Evolutionary conservation across 2,888 invertebrate genomes (phyloP).

Genomic region (Rotaria sp.): DNA sequence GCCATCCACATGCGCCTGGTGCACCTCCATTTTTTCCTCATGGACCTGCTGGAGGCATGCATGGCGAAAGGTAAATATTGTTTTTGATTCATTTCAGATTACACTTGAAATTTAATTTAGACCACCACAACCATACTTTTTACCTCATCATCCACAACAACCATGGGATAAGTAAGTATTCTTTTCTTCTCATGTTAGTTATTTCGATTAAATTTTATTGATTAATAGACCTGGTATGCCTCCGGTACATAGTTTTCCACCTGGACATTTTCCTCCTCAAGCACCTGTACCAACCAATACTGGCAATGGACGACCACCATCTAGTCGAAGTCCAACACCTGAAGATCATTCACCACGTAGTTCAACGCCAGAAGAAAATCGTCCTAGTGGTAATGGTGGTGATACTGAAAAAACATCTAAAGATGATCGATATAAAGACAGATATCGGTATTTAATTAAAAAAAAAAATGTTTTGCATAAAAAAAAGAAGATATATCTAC

Average conservation of each 20-base stretch:
- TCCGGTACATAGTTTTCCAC: neutral
- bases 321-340: slow-evolving; percentile 19
- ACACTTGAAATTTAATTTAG: neutral
- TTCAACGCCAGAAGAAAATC: slow-evolving; percentile 22
- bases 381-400: neutral
- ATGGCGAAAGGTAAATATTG: neutral
- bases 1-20: neutral
- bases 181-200: neutral
- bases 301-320: neutral
- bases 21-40: slow-evolving; percentile 5
- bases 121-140: slow-evolving; percentile 5
- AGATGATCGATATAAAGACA: neutral
- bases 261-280: slow-evolving; percentile 19
- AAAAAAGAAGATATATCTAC: neutral
- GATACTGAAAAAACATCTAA: neutral
- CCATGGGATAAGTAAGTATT: neutral
- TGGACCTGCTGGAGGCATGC: neutral
- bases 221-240: neutral
- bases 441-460: neutral
- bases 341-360: slow-evolving; percentile 28
- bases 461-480: neutral
- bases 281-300: neutral
- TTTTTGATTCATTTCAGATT: neutral
- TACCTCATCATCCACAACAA: slow-evolving; percentile 1
- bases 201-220: neutral